phyloP scores from a whole-genome alignment of 2,888 invertebrate species.

The Hirtodrosophila cameraria region DNA sequence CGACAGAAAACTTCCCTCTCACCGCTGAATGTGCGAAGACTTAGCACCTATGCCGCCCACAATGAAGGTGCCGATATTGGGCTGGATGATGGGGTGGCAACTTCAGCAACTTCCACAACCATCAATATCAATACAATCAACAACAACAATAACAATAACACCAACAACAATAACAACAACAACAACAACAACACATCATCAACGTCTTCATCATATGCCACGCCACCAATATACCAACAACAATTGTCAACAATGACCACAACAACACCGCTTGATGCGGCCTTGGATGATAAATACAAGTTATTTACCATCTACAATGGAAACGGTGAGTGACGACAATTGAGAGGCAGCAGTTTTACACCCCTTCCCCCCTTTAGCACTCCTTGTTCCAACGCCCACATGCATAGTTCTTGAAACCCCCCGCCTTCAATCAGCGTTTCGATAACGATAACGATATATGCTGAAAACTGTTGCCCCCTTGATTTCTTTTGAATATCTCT shows the following conservation, averaged over 20 bases:
- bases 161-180: constrained; percentile 30
- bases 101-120: constrained; percentile 53
- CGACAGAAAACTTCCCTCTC: constrained; percentile 57
- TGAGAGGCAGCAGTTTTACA: constrained; percentile 1
- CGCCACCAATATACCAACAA: constrained; percentile 75
- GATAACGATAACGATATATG: constrained; percentile 24
- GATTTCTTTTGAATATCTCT: constrained; percentile 5
- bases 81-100: constrained; percentile 42
- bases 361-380: too few species aligned
- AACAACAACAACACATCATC: constrained; percentile 60
- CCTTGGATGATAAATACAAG: constrained; percentile 83
- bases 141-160: constrained; percentile 45
- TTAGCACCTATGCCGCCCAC: constrained; percentile 59
- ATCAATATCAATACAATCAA: constrained; percentile 53
- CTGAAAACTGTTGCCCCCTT: constrained; percentile 33
- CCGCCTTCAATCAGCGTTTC: constrained; percentile 1
- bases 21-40: constrained; percentile 63
- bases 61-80: constrained; percentile 55
- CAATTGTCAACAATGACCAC: constrained; percentile 72
- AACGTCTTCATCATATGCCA: constrained; percentile 72
- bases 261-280: constrained; percentile 68
- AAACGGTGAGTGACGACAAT: constrained; percentile 83
- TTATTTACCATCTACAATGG: constrained; percentile 84
- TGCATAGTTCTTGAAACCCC: too few species aligned
- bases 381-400: too few species aligned